phyloP scores from a whole-genome alignment of 1,140 invertebrate genomes.

The Drosophila bipectinata region DNA sequence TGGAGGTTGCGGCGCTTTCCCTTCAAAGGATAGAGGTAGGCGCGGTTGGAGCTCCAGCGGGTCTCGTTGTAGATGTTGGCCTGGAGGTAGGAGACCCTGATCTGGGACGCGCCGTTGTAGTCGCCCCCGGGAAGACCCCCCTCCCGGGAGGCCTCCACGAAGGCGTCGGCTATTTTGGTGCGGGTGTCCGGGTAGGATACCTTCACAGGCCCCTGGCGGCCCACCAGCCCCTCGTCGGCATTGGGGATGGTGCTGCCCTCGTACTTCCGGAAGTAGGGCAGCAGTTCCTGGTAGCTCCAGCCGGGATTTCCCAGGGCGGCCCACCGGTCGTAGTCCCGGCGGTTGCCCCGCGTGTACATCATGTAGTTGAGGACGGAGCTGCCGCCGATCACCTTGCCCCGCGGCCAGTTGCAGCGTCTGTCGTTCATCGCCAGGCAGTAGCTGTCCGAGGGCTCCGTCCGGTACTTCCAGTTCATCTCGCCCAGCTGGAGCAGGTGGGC shows the following conservation, averaged over 20 bases:
- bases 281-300: slow-evolving; percentile 92
- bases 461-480: slow-evolving; percentile 89
- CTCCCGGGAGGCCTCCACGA: slow-evolving; percentile 88
- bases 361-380: slow-evolving; percentile 95
- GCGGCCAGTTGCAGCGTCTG: slow-evolving; percentile 88
- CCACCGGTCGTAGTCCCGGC: slow-evolving; percentile 92
- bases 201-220: slow-evolving; percentile 85
- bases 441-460: slow-evolving; percentile 86
- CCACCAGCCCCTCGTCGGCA: slow-evolving; percentile 84
- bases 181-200: slow-evolving; percentile 85
- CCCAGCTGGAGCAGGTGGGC: slow-evolving; percentile 87
- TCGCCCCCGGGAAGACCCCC: slow-evolving; percentile 88
- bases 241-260: slow-evolving; percentile 87
- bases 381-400: slow-evolving; percentile 92
- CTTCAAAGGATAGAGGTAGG: slow-evolving; percentile 89
- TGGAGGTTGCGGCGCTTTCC: slow-evolving; percentile 87
- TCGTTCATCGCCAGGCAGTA: slow-evolving; percentile 84
- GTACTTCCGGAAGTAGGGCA: slow-evolving; percentile 92
- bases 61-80: slow-evolving; percentile 88
- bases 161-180: slow-evolving; percentile 87
- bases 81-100: slow-evolving; percentile 88
- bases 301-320: slow-evolving; percentile 89
- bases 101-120: slow-evolving; percentile 88
- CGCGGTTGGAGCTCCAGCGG: slow-evolving; percentile 89
- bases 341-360: slow-evolving; percentile 93